Evolutionary conservation across 2,888 invertebrate species (phyloP).

Genomic region (Rhagonycha lutea): DNA sequence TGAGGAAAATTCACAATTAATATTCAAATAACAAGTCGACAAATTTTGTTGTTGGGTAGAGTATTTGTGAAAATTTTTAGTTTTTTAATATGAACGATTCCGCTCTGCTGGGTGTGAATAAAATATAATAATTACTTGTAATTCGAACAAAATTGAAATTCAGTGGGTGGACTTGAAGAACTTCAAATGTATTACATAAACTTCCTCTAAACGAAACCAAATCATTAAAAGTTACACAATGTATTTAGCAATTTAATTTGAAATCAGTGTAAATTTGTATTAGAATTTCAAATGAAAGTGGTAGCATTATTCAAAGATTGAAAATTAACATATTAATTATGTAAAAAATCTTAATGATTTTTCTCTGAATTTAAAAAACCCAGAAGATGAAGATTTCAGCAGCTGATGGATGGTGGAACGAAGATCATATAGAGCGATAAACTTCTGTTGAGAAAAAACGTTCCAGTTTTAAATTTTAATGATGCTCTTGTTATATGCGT

Average conservation of each 20-base stretch:
- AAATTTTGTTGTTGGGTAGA: too few species aligned
- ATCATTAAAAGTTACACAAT: too few species aligned
- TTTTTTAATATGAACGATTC: too few species aligned
- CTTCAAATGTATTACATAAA: neutral
- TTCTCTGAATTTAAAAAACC: neutral
- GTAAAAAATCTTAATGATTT: neutral
- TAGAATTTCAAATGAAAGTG: neutral
- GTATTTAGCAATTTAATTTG: too few species aligned
- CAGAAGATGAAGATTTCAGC: neutral
- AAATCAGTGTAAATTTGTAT: neutral
- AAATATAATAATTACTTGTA: too few species aligned
- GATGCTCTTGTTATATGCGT: neutral
- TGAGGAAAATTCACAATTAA: too few species aligned
- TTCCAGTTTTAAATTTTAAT: neutral
- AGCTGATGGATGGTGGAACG: neutral
- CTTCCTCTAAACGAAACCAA: too few species aligned
- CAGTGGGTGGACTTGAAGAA: neutral
- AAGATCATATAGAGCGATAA: neutral
- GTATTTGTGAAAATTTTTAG: too few species aligned
- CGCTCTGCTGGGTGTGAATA: too few species aligned
- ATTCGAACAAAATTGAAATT: neutral
- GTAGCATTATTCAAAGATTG: neutral
- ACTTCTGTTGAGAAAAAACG: neutral
- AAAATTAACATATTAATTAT: neutral
- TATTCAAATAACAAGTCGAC: too few species aligned